Evolutionary conservation across 2,797 vertebrate genomes (phyloP), one percentile per base, ranked within the genome.

Genomic region (Saxicola maurus): DNA sequence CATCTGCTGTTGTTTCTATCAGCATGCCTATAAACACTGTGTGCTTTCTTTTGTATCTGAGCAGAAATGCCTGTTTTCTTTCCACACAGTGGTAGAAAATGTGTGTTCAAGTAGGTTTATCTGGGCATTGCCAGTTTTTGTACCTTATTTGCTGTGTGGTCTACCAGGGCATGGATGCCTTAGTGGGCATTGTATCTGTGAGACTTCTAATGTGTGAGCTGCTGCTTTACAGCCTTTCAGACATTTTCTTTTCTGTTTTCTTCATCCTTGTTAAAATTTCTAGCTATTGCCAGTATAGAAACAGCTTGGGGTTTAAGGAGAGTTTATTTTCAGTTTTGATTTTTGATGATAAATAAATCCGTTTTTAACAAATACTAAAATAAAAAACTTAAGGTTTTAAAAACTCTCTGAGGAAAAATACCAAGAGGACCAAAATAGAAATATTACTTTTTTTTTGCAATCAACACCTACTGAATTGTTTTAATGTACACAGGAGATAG

Each of bases 131-230:
- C 13, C 8, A 3, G 1, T 73, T 79, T 76, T 49, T 40, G 28
- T 57, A 45, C 18, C 7, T 33, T 51, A 12, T 46, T 43, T 90
- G 40, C 51, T 52, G 49, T 1, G 3, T 21, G 17, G 55, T 19
- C 38, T 65, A 11, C 18, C 33, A n/a, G 25, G 46, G 23, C 25
- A n/a, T 17, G 28, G 46, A 18, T 38, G 43, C 24, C 19, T 42
- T 28, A 17, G 28, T 35, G 69, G 27, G 2, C 1, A 1, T 73
- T 52, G 17, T 57, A 19, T 38, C 21, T 2, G 0, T 33, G 18
- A 8, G 23, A 45, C 17, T 71, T 80, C 17, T 30, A 25, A 49
- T 20, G 17, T 30, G 12, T 15, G 6, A 24, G 12, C 37, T 81
- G 23, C 57, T 80, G 13, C 37, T 69, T 59, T 27, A 48, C n/a